Percentiles rank a stretch among this genome's conserved stretches.
Conservation (phyloP, 2,113 vertebrate species). For the Tetraodon nigroviridis region DNA sequence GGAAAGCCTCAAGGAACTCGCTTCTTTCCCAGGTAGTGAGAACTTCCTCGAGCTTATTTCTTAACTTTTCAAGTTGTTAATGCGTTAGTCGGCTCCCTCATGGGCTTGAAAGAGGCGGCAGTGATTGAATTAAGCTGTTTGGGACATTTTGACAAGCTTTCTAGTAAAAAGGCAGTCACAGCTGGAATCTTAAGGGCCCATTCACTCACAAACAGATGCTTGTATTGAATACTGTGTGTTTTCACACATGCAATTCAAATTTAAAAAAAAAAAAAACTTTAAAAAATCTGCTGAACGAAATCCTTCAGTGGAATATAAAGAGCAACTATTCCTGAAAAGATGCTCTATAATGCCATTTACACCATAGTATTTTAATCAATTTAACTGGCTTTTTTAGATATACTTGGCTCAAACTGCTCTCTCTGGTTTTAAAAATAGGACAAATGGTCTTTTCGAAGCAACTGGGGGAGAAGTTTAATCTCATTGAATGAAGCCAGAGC, state of each 20-base stretch:
- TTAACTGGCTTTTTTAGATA: constrained; percentile 52
- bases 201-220: background rate
- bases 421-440: constrained; percentile 67
- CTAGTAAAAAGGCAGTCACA: constrained; percentile 35
- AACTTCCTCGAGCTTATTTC: constrained; percentile 69
- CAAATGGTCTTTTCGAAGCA: constrained; percentile 63
- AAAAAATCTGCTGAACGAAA: constrained; percentile 56
- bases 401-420: constrained; percentile 45
- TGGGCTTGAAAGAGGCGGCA: constrained; percentile 52
- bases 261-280: constrained; percentile 31
- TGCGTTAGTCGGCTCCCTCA: constrained; percentile 59
- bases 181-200: constrained; percentile 11
- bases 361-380: constrained; percentile 62
- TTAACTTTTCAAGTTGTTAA: constrained; percentile 66
- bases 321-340: constrained; percentile 48
- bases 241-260: constrained; percentile 6
- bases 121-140: constrained; percentile 69
- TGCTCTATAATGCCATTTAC: constrained; percentile 52
- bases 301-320: constrained; percentile 36
- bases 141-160: constrained; percentile 57
- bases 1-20: constrained; percentile 68
- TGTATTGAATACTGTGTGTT: background rate
- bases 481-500: constrained; percentile 61
- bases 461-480: constrained; percentile 62
- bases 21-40: constrained; percentile 69